Evolutionary conservation across 2,113 vertebrate genomes (phyloP).

Genomic region (Catharus minimus): DNA sequence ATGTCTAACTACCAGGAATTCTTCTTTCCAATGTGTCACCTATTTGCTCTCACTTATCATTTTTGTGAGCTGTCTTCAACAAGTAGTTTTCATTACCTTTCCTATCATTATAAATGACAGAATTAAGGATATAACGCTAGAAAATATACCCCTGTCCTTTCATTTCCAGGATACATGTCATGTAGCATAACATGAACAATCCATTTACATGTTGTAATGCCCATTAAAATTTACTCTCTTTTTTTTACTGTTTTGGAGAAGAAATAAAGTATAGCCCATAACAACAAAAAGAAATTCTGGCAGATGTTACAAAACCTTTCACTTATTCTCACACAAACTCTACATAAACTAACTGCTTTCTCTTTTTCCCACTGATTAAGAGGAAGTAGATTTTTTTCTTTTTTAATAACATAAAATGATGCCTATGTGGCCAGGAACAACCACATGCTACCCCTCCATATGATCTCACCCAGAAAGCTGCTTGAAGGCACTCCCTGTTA

Average conservation of each 20-base stretch:
- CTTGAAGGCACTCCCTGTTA: background rate
- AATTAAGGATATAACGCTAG: background rate
- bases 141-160: background rate
- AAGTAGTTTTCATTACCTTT: constrained; percentile 11
- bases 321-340: background rate
- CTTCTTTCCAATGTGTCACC: background rate
- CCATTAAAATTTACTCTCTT: background rate
- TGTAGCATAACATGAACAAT: background rate
- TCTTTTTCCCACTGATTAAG: background rate
- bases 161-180: background rate
- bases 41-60: constrained; percentile 24
- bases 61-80: constrained; percentile 31
- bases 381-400: background rate
- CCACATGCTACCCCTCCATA: background rate
- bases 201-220: background rate
- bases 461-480: background rate
- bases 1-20: constrained; percentile 12
- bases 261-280: background rate
- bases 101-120: background rate
- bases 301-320: background rate
- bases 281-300: background rate
- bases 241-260: background rate
- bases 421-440: background rate
- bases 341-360: background rate
- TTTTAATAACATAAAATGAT: background rate